Evolutionary conservation across 2,113 vertebrate species (phyloP), one percentile per base, ranked within the genome.

Genomic region (Micromys minutus): DNA sequence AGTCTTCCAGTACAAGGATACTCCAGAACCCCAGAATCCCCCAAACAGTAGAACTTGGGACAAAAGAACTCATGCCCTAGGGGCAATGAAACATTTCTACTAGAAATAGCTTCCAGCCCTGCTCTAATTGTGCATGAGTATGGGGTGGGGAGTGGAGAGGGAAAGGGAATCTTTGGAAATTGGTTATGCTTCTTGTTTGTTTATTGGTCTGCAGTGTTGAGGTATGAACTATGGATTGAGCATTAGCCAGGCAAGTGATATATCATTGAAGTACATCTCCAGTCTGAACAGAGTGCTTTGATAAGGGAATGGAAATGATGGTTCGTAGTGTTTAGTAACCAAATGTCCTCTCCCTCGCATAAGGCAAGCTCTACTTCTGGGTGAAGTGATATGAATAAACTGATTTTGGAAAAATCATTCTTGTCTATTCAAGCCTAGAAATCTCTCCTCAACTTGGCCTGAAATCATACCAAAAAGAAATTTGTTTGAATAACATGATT

Each of bases 401-500:
- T 94, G 57, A 76, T 93, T 97, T 95, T 88, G 77, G 89, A 89
- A 94, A 94, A 86, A 90, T 19, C 72, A 61, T n/a, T 34, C 45
- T 52, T 36, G 24, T 26, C 34, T 55, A 57, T 94, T 29, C 9
- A 94, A 63, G 88, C 67, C n/a, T 93, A 94, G 84, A 93, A 80
- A 90, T 88, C 13, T 88, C 55, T 94, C 47, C 59, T 63, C 50
- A 94, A 4, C 19, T 81, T 94, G 81, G 77, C 45, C 67, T 90
- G 80, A 92, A 96, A 95, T 87, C 97, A 71, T 4, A 81, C 85
- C 22, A 95, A 77, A 93, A 96, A n/a, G 4, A 90, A 88, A 86
- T 65, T 57, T 92, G 29, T 55, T 94, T 95, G 17, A 80, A 16
- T 92, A 67, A 88, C 21, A 81, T 61, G 45, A 10, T 94, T 94